Base-by-base conservation (phyloP, 2,888 invertebrate species). In the Melanchra persicariae region DNA sequence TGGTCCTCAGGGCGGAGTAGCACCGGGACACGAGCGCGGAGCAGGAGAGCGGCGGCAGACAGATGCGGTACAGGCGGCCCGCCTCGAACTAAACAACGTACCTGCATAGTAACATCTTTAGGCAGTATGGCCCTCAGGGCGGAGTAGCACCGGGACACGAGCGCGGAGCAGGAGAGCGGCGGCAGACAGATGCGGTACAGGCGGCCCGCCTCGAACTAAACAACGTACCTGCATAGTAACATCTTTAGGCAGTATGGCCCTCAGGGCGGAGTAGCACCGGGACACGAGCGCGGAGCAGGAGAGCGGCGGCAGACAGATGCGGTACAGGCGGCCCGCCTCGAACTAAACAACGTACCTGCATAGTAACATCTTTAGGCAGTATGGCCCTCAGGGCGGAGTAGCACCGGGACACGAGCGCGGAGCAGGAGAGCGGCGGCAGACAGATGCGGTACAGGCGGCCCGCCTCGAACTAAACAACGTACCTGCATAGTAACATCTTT, bases 141-240 rank as follows among this genome's bases (percentile, higher is more conserved):
- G 71, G 96, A 94, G 60, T 98, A 94, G 88, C 98, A 98, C 64
- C 97, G 96, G 0, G 97, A 96, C 30, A 98, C 97, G 86, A 97
- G 90, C 30, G 97, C 93, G 3, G 96, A 96, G 72, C 97, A 96
- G 0, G 97, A 97, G 9, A 97, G 92, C 15, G 97, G 94, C 0
- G 98, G 98, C 74, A 99, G 91, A 5, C 97, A 96, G 62, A 98
- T 97, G 74, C 99, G 96, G 92, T 97, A 98, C 95, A 98, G 97
- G 55, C 97, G 96, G 1, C 98, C 98, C 79, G 97, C 97, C 30
- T 97, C 97, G 61, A 91, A 90, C 72, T 85, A 1, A 30, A 30
- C 6, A 30, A 30, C 1, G 1, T 40, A 96, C 96, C 93, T 97
- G 97, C 92, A 98, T 96, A 15, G 98, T 97, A 58, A 97, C 94